Evolutionary conservation across 2,797 vertebrate species (phyloP), one percentile per base, ranked within the genome.

Genomic region (Protosalanx chinensis): DNA sequence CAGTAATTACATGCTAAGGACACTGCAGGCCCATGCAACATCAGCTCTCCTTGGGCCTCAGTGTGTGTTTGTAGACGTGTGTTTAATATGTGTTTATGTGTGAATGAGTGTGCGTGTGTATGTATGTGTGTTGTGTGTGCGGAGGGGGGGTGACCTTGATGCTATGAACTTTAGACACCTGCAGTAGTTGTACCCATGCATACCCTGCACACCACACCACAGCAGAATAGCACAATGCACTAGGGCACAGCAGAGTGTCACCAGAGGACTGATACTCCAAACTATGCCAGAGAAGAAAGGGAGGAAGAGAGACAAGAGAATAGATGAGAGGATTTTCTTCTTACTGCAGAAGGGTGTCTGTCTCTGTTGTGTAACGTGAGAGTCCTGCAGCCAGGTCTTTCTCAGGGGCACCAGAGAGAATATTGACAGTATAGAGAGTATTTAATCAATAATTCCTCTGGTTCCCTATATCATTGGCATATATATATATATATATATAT

Each of bases 321-420:
- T 12, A 84, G 79, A 77, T 58, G 81, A 46, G 77, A 76, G 75
- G 71, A 75, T 78, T 56, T 75, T 68, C 76, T 79, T 77, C 76
- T 73, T 70, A 79, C 77, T 76, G 77, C 46, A 70, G 75, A 67
- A 65, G 67, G 70, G 67, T 63, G 66, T 64, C 74, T 82, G 65
- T 83, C 77, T 82, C 76, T 68, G 23, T 83, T 83, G 67, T 78
- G 86, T 86, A 91, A 91, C 83, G 81, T 75, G 76, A 89, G 86
- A 89, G 58, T 80, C 68, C 72, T 56, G 51, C 71, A 2, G 8
- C 69, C 75, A 8, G 84, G 82, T 79, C 79, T 88, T 41, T 84
- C 79, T 63, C 37, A 75, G 51, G 73, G 74, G 73, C 77, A 15
- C 61, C 60, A 73, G 72, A 80, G 79, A 74, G 77, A 82, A 79